phyloP scores from a whole-genome alignment of 2,797 vertebrate species.

The Harpagifer antarcticus region DNA sequence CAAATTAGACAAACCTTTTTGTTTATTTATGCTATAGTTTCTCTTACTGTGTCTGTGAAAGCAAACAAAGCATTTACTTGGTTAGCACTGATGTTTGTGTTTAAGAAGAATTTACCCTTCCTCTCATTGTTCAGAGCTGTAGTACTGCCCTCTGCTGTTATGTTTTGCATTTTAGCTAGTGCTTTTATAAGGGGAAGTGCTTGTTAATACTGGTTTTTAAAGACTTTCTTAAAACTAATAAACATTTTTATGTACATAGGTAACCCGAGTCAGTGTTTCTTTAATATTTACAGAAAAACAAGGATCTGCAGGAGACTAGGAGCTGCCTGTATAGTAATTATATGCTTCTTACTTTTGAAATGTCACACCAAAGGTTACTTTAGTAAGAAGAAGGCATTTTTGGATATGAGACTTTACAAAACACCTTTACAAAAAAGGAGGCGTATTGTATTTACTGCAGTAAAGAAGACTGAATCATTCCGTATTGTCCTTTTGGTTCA shows the following conservation, averaged over 20 bases:
- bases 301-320: not conserved
- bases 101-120: constrained; percentile 87
- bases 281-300: constrained; percentile 1
- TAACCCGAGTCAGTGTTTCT: constrained; percentile 55
- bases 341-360: not conserved
- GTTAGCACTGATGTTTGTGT: constrained; percentile 90
- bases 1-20: constrained; percentile 84
- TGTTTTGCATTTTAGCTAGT: constrained; percentile 93
- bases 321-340: not conserved
- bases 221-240: constrained; percentile 93
- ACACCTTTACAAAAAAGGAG: too few relatives aligned
- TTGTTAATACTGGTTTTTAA: constrained; percentile 92
- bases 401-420: too few relatives aligned
- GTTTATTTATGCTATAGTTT: constrained; percentile 82
- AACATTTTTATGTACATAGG: constrained; percentile 87
- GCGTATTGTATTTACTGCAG: too few relatives aligned
- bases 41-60: constrained; percentile 87
- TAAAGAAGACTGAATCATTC: too few relatives aligned
- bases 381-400: not conserved
- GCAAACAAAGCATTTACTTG: constrained; percentile 58
- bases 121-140: constrained; percentile 88
- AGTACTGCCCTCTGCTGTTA: constrained; percentile 87
- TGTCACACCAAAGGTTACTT: not conserved
- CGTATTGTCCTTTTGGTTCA: too few relatives aligned
- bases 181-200: constrained; percentile 93